phyloP scores from a whole-genome alignment of 2,888 invertebrate species.

The Troides oblongomaculatus region DNA sequence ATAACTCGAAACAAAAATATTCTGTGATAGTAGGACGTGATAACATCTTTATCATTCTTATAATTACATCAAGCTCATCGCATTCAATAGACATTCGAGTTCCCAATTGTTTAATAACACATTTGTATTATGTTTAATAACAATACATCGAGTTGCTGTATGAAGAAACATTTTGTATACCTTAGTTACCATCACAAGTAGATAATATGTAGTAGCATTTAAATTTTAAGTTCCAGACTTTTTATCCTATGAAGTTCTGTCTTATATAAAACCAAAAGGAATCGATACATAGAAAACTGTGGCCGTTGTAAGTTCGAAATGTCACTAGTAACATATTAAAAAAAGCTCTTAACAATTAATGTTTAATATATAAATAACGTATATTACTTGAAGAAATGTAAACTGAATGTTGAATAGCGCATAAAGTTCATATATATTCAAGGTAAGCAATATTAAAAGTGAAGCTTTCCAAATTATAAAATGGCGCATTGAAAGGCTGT shows the following conservation, averaged over 20 bases:
- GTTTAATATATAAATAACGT: not conserved
- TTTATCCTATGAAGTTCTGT: constrained; percentile 4
- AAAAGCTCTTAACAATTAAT: constrained; percentile 16
- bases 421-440: constrained; percentile 9
- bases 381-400: not conserved
- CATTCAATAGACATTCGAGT: constrained; percentile 48
- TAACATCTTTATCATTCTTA: constrained; percentile 70
- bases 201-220: not conserved
- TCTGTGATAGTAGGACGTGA: constrained; percentile 79
- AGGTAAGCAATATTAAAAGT: constrained; percentile 6
- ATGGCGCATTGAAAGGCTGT: constrained; percentile 2
- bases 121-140: constrained; percentile 22
- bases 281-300: not conserved
- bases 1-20: constrained; percentile 72
- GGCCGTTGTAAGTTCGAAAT: not conserved
- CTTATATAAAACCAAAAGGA: not conserved
- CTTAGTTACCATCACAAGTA: not conserved
- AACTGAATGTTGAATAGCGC: constrained; percentile 8
- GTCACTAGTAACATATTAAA: constrained; percentile 1
- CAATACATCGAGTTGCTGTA: not conserved
- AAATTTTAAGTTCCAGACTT: constrained; percentile 5
- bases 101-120: constrained; percentile 6
- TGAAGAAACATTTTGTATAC: constrained; percentile 1
- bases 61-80: constrained; percentile 53
- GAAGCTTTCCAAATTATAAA: constrained; percentile 3